These are phyloP conservation scores for Drosophila ustulata DNA, from an alignment of 2,888 invertebrate species.

Conservation along the genomic window DNA sequence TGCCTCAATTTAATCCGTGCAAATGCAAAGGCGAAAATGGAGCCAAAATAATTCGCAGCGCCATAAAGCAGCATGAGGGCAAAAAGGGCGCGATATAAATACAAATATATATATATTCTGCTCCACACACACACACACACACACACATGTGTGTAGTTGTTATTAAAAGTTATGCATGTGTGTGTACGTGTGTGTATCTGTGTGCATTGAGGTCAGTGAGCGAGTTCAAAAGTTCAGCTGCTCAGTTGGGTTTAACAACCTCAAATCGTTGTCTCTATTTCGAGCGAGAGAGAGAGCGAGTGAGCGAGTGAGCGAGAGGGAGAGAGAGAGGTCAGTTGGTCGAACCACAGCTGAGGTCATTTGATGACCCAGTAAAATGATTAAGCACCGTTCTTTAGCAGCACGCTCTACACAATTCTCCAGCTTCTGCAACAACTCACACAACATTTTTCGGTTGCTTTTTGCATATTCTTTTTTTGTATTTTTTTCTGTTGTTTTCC, in stretches of 20 bases:
- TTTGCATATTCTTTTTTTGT: slow-evolving; percentile 6
- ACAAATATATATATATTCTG: slow-evolving; percentile 18
- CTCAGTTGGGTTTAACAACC: slow-evolving; percentile 60
- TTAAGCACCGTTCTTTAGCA: slow-evolving; percentile 70
- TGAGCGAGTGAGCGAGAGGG: not conserved
- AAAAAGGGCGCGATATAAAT: slow-evolving; percentile 5
- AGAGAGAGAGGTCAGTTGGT: slow-evolving; percentile 41
- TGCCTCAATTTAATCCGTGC: slow-evolving; percentile 68
- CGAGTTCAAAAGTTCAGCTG: slow-evolving; percentile 76
- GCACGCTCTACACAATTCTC: slow-evolving; percentile 22
- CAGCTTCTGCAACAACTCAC: not conserved
- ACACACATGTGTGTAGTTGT: not conserved
- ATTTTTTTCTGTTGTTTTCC: not conserved
- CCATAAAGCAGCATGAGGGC: slow-evolving; percentile 46
- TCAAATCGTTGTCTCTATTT: slow-evolving; percentile 23
- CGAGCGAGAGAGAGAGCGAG: not conserved
- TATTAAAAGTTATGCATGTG: slow-evolving; percentile 2
- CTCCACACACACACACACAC: not conserved
- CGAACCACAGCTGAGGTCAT: slow-evolving; percentile 31
- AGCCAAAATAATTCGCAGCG: slow-evolving; percentile 66
- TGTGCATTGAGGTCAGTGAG: slow-evolving; percentile 67
- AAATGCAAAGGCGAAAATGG: slow-evolving; percentile 50
- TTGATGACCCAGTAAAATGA: slow-evolving; percentile 72
- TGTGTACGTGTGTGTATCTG: slow-evolving; percentile 6
- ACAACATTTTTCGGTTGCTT: not conserved